Base-by-base conservation (phyloP, 92 coral and sea anemone species). In the Parazoanthus swiftii region DNA sequence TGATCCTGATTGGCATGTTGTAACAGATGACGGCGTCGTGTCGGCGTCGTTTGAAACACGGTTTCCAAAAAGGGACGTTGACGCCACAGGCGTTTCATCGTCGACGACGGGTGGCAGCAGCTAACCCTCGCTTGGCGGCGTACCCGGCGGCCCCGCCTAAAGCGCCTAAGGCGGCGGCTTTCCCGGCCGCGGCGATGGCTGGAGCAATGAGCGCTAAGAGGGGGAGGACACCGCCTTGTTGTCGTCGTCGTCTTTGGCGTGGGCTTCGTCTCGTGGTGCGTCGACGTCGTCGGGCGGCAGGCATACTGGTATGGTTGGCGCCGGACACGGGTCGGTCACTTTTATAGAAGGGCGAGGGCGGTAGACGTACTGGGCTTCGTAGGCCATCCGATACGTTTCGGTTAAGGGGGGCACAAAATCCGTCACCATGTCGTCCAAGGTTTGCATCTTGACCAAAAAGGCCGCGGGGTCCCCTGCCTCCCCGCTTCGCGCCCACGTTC, bases 41-140 rank as follows among this genome's bases (percentile, higher is more conserved):
- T 36, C 3, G 89, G 74, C 13, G 89, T 72, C 74, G 82, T 4
- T 29, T 74, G 75, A 18, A 86, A 86, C 83, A 86, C 71, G 51
- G 89, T 46, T 76, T 86, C 84, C 89, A 86, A 74, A 76, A 86
- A 86, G 21, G 89, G 89, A 4, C 70, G 71, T 86, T 86, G 89
- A 76, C 89, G 89, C 71, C 80, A 44, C 89, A 86, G 67, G 21
- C 89, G 89, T 84, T 84, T 84, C 88, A 84, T 84, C 88, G 29
- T 36, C 88, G 88, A 1, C 80, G 80, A 68, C 88, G 88, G 11
- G 80, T 70, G 88, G 88, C 80, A 63, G 88, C 88, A 5, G 33
- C 63, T 13, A 84, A 35, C 2, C 80, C 88, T 67, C 21, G 10
- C 77, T 84, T 84, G 88, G 80, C 80, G 63, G 80, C 88, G 88